Base-by-base conservation (phyloP, 2,113 vertebrate genomes). In the Peucedramus taeniatus region DNA sequence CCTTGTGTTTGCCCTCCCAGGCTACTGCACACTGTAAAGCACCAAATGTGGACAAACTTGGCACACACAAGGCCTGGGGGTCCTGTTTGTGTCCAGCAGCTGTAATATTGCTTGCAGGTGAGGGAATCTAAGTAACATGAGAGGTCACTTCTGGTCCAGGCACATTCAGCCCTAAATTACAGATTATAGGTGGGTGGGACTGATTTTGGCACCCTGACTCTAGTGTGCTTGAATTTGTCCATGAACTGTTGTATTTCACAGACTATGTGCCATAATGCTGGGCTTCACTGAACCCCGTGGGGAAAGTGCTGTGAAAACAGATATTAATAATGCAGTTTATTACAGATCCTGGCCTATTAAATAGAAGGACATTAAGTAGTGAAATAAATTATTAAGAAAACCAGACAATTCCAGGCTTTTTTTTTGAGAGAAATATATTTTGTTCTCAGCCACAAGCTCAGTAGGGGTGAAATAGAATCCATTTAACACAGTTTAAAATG, bases 371-470 rank as follows among this genome's bases (percentile, higher is more conserved):
- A 54, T 69, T 65, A 87, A 79, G 59, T 39, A 39, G 30, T 61
- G 27, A 90, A 90, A 90, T 83, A 65, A 83, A 61, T 86, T 76
- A 70, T 85, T 89, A 85, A 92, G 71, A 83, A 94, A 90, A 92
- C n/a, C 22, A 87, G 83, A 71, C 9, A 72, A 69, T 79, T 54
- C 8, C 49, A 89, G 31, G 7, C 50, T 33, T 76, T 79, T 59
- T 61, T 12, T 37, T 79, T 53, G 27, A 61, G 23, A 91, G 30
- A 68, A 69, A 45, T 85, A 23, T 93, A 8, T 76, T 87, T 87
- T 89, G 12, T 87, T 37, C 69, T 95, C 40, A 49, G 40, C 76
- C 69, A 79, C 47, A 89, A 82, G 49, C 81, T 89, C 61, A 84
- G 53, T 37, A 82, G 42, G 45, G 39, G n/a, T 78, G 78, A 91